These are phyloP conservation scores for Ornithorhynchus anatinus DNA, from an alignment of 2,113 vertebrate species.

Conservation along the genomic window DNA sequence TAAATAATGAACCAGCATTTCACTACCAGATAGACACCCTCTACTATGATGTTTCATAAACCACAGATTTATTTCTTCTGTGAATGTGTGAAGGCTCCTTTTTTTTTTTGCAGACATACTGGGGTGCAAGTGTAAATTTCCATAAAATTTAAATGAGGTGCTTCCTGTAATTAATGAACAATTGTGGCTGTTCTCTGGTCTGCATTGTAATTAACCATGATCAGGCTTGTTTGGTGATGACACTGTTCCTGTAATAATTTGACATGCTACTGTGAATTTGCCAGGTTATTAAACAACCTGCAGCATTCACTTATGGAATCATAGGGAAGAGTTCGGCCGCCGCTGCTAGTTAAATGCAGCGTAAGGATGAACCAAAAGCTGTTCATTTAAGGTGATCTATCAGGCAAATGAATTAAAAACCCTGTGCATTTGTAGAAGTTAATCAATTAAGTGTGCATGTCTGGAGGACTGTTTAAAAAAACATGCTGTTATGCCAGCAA, in stretches of 20 bases:
- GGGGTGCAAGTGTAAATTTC: constrained; percentile 78
- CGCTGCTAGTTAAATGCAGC: constrained; percentile 39
- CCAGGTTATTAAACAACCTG: constrained; percentile 70
- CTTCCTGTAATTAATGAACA: constrained; percentile 93
- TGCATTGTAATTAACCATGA: constrained; percentile 89
- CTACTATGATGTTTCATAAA: constrained; percentile 57
- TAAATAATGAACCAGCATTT: constrained; percentile 59
- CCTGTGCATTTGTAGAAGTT: constrained; percentile 25
- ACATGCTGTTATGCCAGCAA: background rate
- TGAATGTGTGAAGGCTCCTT: constrained; percentile 45
- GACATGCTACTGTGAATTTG: constrained; percentile 72
- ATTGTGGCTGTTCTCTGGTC: constrained; percentile 82
- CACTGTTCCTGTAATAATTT: constrained; percentile 72
- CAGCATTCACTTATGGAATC: constrained; percentile 60
- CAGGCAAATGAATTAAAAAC: constrained; percentile 1
- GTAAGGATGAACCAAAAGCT: constrained; percentile 24
- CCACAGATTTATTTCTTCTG: constrained; percentile 52
- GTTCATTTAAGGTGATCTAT: constrained; percentile 18
- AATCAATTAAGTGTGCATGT: background rate
- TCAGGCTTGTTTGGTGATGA: constrained; percentile 80
- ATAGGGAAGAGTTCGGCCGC: constrained; percentile 25
- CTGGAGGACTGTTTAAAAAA: background rate
- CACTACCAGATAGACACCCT: constrained; percentile 31
- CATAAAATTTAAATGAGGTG: constrained; percentile 90
- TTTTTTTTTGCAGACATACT: constrained; percentile 64